Evolutionary conservation across 2,797 vertebrate genomes (phyloP).

Genomic region (Scleropages formosus): DNA sequence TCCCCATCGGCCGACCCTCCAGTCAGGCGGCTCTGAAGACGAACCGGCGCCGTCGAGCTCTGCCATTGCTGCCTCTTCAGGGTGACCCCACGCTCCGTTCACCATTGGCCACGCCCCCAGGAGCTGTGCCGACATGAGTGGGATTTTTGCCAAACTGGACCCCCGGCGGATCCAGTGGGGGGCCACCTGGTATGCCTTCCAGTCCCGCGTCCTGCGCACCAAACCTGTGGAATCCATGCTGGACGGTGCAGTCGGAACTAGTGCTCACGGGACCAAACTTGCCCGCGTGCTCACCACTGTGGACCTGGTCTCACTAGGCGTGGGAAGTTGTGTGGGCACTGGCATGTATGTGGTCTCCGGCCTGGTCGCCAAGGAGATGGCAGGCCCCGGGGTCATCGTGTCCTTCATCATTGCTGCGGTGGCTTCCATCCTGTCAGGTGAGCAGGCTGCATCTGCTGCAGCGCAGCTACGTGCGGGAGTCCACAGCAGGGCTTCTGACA

Average conservation of each 20-base stretch:
- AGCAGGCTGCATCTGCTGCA: slow-evolving; percentile 24
- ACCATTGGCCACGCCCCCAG: background rate
- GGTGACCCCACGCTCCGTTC: background rate
- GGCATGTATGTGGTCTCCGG: slow-evolving; percentile 97
- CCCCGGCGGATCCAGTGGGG: slow-evolving; percentile 83
- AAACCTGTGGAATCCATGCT: slow-evolving; percentile 91
- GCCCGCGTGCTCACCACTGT: slow-evolving; percentile 87
- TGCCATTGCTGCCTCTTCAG: slow-evolving; percentile 9
- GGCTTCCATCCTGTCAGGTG: slow-evolving; percentile 91
- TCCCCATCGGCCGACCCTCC: background rate
- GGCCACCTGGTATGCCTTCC: slow-evolving; percentile 76
- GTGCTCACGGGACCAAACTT: slow-evolving; percentile 70
- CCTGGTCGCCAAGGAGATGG: slow-evolving; percentile 92
- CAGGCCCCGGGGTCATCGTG: slow-evolving; percentile 90
- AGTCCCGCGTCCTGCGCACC: slow-evolving; percentile 82
- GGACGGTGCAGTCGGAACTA: slow-evolving; percentile 55
- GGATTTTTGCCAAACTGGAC: slow-evolving; percentile 80
- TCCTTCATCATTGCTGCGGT: slow-evolving; percentile 91
- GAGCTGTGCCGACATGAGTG: slow-evolving; percentile 61
- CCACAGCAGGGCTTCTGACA: too few species aligned
- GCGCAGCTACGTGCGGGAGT: too few species aligned
- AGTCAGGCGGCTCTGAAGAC: background rate
- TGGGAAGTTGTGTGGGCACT: slow-evolving; percentile 93
- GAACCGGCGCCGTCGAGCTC: slow-evolving; percentile 41
- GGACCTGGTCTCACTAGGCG: slow-evolving; percentile 92